Base-by-base conservation (phyloP, 2,888 invertebrate genomes). In the Drosophila nr. perissopoda region DNA sequence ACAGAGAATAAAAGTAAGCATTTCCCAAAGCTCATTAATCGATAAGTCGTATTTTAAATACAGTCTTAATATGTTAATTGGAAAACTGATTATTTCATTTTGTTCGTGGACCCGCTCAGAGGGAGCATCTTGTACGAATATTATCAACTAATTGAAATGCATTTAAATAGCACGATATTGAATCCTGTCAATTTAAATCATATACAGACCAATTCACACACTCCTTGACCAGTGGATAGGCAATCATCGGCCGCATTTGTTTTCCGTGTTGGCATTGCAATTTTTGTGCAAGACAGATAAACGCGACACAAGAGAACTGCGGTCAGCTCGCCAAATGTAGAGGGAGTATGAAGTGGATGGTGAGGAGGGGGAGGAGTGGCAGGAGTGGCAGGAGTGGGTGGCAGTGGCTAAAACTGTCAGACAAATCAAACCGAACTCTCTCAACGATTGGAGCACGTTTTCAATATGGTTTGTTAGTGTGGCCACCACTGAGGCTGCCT, bases 401-500 rank as follows among this genome's bases (percentile, higher is more conserved):
- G 31, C 46, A 25, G 46, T 46, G 46, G 46, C 46, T 27, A 65
- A 68, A 81, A 76, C 81, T 87, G 88, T 88, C 83, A 83, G 85
- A 76, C 88, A 85, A 88, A 85, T 88, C 88, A 85, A 85, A 84
- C 81, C 76, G 57, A 78, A 79, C 84, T 71, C 84, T 73, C 72
- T 46, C 36, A 83, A 70, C 84, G 84, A 78, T 81, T 84, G 81
- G 78, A 83, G 81, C 85, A 85, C 88, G 88, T 85, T 81, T 88
- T 85, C 85, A 88, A 85, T 88, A 88, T 88, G 88, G 85, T 88
- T 88, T 85, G 85, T 85, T 85, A 82, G 82, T 80, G 82, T 71
- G 82, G 79, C 81, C 73, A 75, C 58, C 76, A 54, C 63, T 77
- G 70, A 61, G 46, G 72, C 63, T 48, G 61, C 51, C 66, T 57